Percentiles rank a stretch among this genome's conserved stretches.
These are phyloP conservation scores for Sminthurinus aureus DNA, from an alignment of 2,888 invertebrate species.

Conservation along the genomic window DNA sequence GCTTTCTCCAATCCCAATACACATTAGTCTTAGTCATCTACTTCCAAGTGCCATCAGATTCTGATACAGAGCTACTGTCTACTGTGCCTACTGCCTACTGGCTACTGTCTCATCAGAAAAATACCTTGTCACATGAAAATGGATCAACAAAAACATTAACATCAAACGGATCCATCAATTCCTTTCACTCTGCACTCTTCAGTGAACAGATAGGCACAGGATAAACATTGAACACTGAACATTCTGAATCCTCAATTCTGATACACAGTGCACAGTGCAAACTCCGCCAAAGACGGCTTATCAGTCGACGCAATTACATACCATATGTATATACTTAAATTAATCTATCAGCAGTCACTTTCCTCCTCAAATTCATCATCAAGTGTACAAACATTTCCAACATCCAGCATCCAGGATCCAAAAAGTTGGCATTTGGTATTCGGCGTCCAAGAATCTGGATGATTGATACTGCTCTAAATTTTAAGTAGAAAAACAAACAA, in stretches of 20 bases:
- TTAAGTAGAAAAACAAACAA: too few relatives aligned
- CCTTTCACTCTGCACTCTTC: not conserved
- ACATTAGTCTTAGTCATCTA: not conserved
- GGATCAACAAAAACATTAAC: not conserved
- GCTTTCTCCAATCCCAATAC: not conserved
- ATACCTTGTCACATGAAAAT: not conserved
- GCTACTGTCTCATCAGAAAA: not conserved
- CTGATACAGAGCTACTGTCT: too few relatives aligned
- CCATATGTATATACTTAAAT: not conserved
- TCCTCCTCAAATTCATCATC: too few relatives aligned
- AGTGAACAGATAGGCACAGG: not conserved
- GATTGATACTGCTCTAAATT: too few relatives aligned
- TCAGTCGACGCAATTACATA: not conserved
- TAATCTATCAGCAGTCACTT: not conserved
- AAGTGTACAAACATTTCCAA: too few relatives aligned
- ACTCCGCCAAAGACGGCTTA: not conserved
- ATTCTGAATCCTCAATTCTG: not conserved
- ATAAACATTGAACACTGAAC: not conserved
- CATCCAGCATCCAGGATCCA: too few relatives aligned
- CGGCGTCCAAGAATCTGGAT: too few relatives aligned
- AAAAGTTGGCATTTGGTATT: too few relatives aligned
- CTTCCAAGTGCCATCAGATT: too few relatives aligned
- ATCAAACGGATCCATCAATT: not conserved
- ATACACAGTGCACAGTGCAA: not conserved
- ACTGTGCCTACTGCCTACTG: too few relatives aligned